A percentile compares a stretch with the other conserved stretches of the same genome.
Evolutionary conservation across 2,888 invertebrate genomes (phyloP).

Genomic region (Julus scandinavius): DNA sequence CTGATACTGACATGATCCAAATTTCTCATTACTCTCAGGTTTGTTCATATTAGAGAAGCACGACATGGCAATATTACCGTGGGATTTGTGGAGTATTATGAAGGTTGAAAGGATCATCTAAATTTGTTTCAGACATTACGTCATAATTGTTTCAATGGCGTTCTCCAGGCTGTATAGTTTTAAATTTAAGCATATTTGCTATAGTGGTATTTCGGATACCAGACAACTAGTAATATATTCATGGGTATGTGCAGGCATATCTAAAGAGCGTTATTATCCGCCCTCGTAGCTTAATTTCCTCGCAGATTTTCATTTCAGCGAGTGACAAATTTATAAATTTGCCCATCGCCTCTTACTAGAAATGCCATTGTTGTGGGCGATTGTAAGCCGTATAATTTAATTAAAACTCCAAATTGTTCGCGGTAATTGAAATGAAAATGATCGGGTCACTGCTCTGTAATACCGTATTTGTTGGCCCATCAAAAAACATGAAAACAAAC

Average conservation of each 20-base stretch:
- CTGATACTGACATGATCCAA: too few species aligned
- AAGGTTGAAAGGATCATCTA: too few species aligned
- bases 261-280: neutral
- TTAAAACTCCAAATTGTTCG: conserved; percentile 1
- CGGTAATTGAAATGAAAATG: conserved; percentile 23
- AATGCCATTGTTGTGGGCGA: conserved; percentile 2
- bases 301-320: neutral
- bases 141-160: too few species aligned
- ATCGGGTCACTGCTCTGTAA: neutral
- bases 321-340: neutral
- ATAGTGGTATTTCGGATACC: neutral
- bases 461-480: neutral
- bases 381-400: conserved; percentile 11
- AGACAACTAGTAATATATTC: neutral
- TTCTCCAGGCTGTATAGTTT: too few species aligned
- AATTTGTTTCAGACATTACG: too few species aligned
- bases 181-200: too few species aligned
- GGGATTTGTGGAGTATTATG: too few species aligned
- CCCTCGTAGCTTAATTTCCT: neutral
- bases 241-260: neutral
- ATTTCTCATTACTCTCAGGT: too few species aligned
- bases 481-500: neutral
- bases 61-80: too few species aligned
- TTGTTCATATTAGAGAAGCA: too few species aligned
- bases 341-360: neutral